These are phyloP conservation scores for Lipophrys pholis DNA, from an alignment of 2,113 vertebrate genomes.

Conservation along the genomic window DNA sequence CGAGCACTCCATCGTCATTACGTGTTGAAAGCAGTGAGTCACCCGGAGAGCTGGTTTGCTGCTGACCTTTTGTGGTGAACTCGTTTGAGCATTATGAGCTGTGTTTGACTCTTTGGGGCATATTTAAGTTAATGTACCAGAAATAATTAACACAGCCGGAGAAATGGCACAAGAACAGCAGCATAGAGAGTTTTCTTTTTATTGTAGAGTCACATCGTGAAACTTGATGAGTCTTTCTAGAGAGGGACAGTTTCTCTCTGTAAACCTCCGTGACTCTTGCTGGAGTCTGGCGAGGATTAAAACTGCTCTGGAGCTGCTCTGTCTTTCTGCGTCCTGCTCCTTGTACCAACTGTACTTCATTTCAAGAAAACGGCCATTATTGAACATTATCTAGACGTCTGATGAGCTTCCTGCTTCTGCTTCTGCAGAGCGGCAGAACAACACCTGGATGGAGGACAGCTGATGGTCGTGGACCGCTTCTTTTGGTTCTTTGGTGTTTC, in stretches of 20 bases:
- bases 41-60: constrained; percentile 1
- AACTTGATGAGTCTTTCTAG: no score
- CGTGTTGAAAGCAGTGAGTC: constrained; percentile 9
- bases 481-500: no score
- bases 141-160: constrained; percentile 12
- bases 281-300: no score
- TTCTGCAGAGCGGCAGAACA: no score
- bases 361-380: no score
- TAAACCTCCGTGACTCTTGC: background rate
- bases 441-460: no score
- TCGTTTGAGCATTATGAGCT: background rate
- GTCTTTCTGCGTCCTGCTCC: no score
- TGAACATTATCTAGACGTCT: no score
- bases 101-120: background rate
- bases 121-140: constrained; percentile 1
- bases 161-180: background rate
- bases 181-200: background rate
- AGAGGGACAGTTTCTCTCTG: background rate
- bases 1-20: constrained; percentile 60
- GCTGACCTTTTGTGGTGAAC: constrained; percentile 39
- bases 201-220: background rate
- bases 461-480: no score
- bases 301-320: no score
- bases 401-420: no score
- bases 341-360: no score